Evolutionary conservation across 2,888 invertebrate genomes (phyloP).

Genomic region (Alentia gelatinosa): DNA sequence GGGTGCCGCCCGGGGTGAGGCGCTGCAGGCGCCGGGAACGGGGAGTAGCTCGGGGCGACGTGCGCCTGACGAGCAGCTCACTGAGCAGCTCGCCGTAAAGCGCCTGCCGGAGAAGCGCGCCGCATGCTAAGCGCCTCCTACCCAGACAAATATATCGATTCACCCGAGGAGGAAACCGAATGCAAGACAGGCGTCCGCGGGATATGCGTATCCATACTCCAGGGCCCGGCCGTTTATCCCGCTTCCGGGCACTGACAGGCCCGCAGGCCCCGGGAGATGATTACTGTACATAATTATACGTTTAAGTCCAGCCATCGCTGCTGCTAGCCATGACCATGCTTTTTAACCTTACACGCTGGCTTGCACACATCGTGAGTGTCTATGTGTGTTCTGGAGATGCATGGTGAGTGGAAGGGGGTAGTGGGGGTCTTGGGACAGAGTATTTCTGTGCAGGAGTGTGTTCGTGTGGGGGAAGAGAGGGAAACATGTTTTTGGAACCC

Average conservation of each 20-base stretch:
- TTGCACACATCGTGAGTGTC: too few relatives aligned
- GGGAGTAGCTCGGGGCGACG: not conserved
- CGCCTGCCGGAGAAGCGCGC: not conserved
- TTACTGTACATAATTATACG: constrained; percentile 2
- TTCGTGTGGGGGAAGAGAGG: too few relatives aligned
- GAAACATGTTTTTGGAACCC: too few relatives aligned
- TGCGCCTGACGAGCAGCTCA: not conserved
- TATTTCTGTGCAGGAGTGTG: too few relatives aligned
- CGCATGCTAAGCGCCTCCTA: not conserved
- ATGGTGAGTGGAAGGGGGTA: too few relatives aligned
- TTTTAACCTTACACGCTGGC: too few relatives aligned
- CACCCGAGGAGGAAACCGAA: not conserved
- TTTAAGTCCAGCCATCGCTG: not conserved
- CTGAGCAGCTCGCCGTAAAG: not conserved
- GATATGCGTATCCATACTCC: not conserved
- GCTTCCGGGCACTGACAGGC: not conserved
- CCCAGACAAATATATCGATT: constrained; percentile 32
- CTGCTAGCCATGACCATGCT: too few relatives aligned
- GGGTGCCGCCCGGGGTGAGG: too few relatives aligned
- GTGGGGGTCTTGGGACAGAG: too few relatives aligned
- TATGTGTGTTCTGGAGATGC: too few relatives aligned
- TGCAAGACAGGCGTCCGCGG: not conserved
- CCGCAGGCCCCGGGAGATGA: not conserved
- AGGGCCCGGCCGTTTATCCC: not conserved
- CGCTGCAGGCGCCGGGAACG: not conserved